These are phyloP conservation scores for Cyprinodon diabolis DNA, from an alignment of 2,797 vertebrate genomes.

Conservation along the genomic window DNA sequence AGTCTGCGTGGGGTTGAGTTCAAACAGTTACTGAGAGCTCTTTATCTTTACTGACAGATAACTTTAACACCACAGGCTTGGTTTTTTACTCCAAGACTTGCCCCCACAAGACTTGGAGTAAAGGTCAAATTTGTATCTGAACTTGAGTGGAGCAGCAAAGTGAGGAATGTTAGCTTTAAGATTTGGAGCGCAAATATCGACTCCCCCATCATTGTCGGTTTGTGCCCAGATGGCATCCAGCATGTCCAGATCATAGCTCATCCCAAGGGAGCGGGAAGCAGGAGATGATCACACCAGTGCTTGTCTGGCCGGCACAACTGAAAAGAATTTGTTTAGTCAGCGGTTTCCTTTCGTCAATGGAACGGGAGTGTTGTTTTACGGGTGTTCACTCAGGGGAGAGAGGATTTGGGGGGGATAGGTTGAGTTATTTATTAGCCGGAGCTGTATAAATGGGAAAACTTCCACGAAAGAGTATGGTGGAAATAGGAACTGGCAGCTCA, in stretches of 20 bases:
- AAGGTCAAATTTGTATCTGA: slow-evolving; percentile 51
- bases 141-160: slow-evolving; percentile 26
- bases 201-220: slow-evolving; percentile 10
- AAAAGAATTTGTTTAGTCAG: slow-evolving; percentile 83
- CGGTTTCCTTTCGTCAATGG: slow-evolving; percentile 80
- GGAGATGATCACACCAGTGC: slow-evolving; percentile 70
- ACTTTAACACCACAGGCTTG: slow-evolving; percentile 42
- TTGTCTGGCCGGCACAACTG: slow-evolving; percentile 68
- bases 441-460: slow-evolving; percentile 78
- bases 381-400: slow-evolving; percentile 77
- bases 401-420: slow-evolving; percentile 82
- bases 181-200: slow-evolving; percentile 16
- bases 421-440: slow-evolving; percentile 83
- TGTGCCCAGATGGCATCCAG: slow-evolving; percentile 39
- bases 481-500: slow-evolving; percentile 80
- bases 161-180: slow-evolving; percentile 30
- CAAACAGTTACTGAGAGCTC: slow-evolving; percentile 42
- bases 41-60: slow-evolving; percentile 60
- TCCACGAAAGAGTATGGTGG: slow-evolving; percentile 73
- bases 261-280: slow-evolving; percentile 72
- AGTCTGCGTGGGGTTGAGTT: slow-evolving; percentile 40
- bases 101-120: slow-evolving; percentile 37
- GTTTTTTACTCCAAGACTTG: too few relatives aligned
- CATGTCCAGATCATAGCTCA: slow-evolving; percentile 41
- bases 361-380: slow-evolving; percentile 81